phyloP scores from a whole-genome alignment of 2,888 invertebrate species.

The Heterodera filipjevi region DNA sequence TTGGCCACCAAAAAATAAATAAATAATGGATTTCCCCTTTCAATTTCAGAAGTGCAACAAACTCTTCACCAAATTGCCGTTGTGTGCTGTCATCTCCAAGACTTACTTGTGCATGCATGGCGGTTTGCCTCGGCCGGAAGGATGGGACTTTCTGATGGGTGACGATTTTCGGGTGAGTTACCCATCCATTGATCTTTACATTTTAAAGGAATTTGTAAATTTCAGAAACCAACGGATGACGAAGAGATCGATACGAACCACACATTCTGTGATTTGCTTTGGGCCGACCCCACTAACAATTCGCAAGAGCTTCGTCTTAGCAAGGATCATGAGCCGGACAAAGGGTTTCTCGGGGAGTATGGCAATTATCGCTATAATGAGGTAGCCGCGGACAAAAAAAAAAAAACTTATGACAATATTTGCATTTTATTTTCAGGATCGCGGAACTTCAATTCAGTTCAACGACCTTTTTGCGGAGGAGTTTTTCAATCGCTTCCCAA shows the following conservation, averaged over 20 bases:
- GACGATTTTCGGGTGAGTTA: neutral
- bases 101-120: slow-evolving; percentile 48
- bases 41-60: slow-evolving; percentile 39
- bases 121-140: slow-evolving; percentile 35
- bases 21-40: slow-evolving; percentile 32
- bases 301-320: slow-evolving; percentile 1
- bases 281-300: slow-evolving; percentile 48
- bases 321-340: neutral
- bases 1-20: neutral
- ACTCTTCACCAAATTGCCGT: slow-evolving; percentile 40
- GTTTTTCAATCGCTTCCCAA: slow-evolving; percentile 23
- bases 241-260: neutral
- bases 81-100: slow-evolving; percentile 39
- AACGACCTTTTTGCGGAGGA: slow-evolving; percentile 14
- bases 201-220: slow-evolving; percentile 22
- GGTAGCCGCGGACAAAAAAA: too few relatives aligned
- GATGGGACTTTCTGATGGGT: slow-evolving; percentile 9
- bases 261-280: slow-evolving; percentile 43
- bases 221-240: neutral
- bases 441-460: slow-evolving; percentile 12
- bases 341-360: neutral
- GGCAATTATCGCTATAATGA: neutral
- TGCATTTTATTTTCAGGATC: slow-evolving; percentile 7
- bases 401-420: too few relatives aligned
- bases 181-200: slow-evolving; percentile 39